Evolutionary conservation across 2,113 vertebrate genomes (phyloP).

Genomic region (Salvelinus fontinalis): DNA sequence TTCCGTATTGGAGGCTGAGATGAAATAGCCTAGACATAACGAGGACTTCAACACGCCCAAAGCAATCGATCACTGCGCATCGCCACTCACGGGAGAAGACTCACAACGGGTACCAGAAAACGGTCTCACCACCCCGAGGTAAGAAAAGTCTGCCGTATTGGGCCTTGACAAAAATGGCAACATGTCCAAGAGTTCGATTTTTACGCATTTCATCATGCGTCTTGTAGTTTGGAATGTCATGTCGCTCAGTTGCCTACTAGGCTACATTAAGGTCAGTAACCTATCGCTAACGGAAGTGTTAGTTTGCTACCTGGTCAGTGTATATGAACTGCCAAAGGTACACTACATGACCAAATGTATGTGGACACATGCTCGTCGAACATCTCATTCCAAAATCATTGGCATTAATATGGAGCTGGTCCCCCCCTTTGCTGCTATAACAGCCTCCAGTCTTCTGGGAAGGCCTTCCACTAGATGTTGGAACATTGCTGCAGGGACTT

Average conservation of each 20-base stretch:
- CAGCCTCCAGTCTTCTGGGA: no score
- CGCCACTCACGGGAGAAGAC: constrained; percentile 9
- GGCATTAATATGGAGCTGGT: no score
- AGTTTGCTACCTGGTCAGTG: not conserved
- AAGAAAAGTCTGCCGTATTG: not conserved
- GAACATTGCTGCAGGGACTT: no score
- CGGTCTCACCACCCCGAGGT: not conserved
- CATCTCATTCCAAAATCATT: no score
- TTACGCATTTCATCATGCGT: not conserved
- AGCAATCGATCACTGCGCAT: constrained; percentile 21
- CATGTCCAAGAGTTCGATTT: not conserved
- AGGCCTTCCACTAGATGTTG: no score
- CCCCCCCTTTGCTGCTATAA: no score
- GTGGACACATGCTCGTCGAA: no score
- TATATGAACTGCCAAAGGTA: no score
- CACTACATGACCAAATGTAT: no score
- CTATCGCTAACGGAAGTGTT: not conserved
- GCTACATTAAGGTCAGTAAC: not conserved
- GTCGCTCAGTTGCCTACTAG: not conserved
- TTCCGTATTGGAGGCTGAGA: no score
- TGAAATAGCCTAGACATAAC: not conserved
- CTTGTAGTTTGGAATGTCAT: not conserved
- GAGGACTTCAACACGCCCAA: not conserved
- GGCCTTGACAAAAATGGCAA: not conserved
- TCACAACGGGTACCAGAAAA: constrained; percentile 10